Base-by-base conservation (phyloP, 1,140 invertebrate species). In the Rhagoletis zephyria region DNA sequence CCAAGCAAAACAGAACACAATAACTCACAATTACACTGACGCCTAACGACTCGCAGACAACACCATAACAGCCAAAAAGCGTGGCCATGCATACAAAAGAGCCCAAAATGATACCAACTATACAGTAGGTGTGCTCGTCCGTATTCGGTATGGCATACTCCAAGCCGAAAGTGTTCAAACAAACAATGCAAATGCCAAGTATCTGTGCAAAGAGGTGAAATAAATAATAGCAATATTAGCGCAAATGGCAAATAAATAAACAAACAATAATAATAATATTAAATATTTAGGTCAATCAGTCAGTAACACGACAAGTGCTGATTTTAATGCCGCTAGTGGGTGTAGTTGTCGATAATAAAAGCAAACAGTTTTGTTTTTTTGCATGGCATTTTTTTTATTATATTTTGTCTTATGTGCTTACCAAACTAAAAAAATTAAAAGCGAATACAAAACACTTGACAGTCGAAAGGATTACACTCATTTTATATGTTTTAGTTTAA, bases 401-500 rank as follows among this genome's bases (percentile, higher is more conserved):
- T 81, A 9, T 19, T 81, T 56, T 56, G 45, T 16, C 7, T 42
- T 30, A 30, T 19, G 4, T 9, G 63, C 89, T 91, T 85, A 91
- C 91, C 91, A 92, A 89, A 88, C 92, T 92, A 5, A 92, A 85
- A 40, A 91, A 87, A 90, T 92, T 92, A 89, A 89, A 90, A 81
- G 90, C 85, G 14, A 92, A 90, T 77, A 90, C 90, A 48, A 90
- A 89, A 86, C 89, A 90, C 81, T 91, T 92, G 12, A 92, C 90
- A 87, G 91, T 89, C 88, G 89, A 89, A 77, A 91, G 92, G 88
- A 88, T 65, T 42, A 59, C 63, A 67, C 87, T 85, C 87, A 87
- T 87, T 74, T 65, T 87, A 56, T 60, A 56, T 48, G 45, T 67
- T 56, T 3, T 86, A 63, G 7, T 63, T 81, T 64, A 87, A 59